phyloP scores from a whole-genome alignment of 2,888 invertebrate genomes.

The Dusona sp. region DNA sequence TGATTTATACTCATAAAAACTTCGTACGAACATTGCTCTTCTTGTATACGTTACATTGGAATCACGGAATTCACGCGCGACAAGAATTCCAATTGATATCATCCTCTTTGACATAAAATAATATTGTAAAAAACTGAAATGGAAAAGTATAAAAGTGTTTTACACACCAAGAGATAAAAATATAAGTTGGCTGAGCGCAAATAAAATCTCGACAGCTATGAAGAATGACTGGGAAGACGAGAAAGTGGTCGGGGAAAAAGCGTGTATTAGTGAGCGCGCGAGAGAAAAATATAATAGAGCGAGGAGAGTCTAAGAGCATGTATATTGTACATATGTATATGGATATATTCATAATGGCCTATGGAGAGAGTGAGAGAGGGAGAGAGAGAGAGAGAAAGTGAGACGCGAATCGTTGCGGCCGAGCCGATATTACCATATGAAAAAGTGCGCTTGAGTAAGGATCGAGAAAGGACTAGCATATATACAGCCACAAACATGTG shows the following conservation, averaged over 20 bases:
- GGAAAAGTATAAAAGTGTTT: constrained; percentile 23
- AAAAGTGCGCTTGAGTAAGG: constrained; percentile 44
- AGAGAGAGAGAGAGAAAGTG: background rate
- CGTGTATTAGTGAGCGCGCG: constrained; percentile 49
- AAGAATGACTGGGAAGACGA: constrained; percentile 46
- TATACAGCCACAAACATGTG: background rate
- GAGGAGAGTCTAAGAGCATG: constrained; percentile 10
- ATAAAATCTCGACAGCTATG: constrained; percentile 61
- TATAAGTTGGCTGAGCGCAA: constrained; percentile 47
- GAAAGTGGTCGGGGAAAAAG: constrained; percentile 18
- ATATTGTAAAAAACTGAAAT: background rate
- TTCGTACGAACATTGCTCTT: background rate
- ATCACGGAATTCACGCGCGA: constrained; percentile 11
- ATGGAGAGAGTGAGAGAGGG: background rate
- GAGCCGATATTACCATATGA: constrained; percentile 62
- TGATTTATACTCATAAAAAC: background rate
- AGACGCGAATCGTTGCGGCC: constrained; percentile 49
- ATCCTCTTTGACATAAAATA: constrained; percentile 14
- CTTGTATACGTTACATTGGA: background rate
- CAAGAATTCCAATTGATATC: constrained; percentile 40
- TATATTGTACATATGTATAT: constrained; percentile 23
- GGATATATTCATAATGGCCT: background rate
- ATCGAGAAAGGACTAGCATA: constrained; percentile 5
- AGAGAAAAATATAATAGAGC: constrained; percentile 48
- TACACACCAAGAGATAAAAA: constrained; percentile 25